Conservation (phyloP, 1,140 invertebrate genomes). For the Melitaea cinxia region DNA sequence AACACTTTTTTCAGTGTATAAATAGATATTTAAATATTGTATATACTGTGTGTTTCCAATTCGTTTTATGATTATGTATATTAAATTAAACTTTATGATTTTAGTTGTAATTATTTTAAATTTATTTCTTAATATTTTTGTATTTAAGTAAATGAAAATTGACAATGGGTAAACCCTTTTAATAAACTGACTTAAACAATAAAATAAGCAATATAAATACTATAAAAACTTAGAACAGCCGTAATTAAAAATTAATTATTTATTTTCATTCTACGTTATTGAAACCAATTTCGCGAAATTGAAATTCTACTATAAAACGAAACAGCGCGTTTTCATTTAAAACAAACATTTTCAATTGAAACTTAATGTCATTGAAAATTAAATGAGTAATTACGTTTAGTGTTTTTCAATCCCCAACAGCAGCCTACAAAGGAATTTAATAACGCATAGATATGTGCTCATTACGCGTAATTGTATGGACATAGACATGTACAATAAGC, state of each 20-base stretch:
- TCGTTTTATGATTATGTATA: too few relatives aligned
- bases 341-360: slow-evolving; percentile 21
- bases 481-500: slow-evolving; percentile 22
- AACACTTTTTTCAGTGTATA: too few relatives aligned
- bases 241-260: background rate
- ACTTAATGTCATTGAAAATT: slow-evolving; percentile 25
- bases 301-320: slow-evolving; percentile 5
- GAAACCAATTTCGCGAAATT: background rate
- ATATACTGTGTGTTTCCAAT: too few relatives aligned
- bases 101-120: too few relatives aligned
- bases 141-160: too few relatives aligned
- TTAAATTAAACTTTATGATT: too few relatives aligned
- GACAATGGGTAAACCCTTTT: too few relatives aligned
- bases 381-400: slow-evolving; percentile 27
- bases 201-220: background rate
- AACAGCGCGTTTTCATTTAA: slow-evolving; percentile 5
- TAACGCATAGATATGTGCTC: slow-evolving; percentile 14
- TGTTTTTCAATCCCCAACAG: slow-evolving; percentile 22
- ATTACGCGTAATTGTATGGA: slow-evolving; percentile 18
- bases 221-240: background rate
- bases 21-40: too few relatives aligned
- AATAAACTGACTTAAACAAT: background rate
- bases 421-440: slow-evolving; percentile 23
- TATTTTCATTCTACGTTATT: background rate
- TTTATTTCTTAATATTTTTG: too few relatives aligned